These are phyloP conservation scores for Pomatostomus ruficeps DNA, from an alignment of 2,113 vertebrate species.

Conservation along the genomic window DNA sequence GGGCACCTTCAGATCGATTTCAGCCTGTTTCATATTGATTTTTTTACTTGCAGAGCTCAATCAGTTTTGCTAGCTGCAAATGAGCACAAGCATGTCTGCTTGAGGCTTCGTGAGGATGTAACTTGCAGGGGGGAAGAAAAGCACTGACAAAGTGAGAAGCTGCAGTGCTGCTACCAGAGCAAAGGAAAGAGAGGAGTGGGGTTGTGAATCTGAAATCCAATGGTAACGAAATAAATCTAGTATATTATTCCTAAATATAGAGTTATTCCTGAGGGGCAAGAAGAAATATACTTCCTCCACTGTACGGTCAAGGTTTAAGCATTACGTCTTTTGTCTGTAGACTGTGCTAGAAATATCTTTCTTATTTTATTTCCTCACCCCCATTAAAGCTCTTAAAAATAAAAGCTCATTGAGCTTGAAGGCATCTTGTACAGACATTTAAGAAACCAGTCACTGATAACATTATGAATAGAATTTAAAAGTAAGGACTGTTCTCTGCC, in stretches of 20 bases:
- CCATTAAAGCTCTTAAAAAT: not conserved
- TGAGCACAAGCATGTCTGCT: not conserved
- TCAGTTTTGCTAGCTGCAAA: not conserved
- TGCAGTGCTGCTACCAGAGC: not conserved
- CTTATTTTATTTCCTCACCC: not conserved
- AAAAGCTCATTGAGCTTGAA: not conserved
- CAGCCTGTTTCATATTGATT: not conserved
- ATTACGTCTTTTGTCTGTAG: not conserved
- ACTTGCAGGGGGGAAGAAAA: accelerated
- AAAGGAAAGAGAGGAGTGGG: not conserved
- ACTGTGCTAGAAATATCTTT: not conserved
- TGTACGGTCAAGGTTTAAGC: not conserved
- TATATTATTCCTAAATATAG: slow-evolving; percentile 8
- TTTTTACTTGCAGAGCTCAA: not conserved
- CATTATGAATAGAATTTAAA: not conserved
- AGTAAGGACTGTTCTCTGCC: not conserved
- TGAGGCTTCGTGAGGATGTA: not conserved
- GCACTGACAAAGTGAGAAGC: not conserved
- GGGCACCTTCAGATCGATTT: not conserved
- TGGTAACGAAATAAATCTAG: not conserved
- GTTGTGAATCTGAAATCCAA: not conserved
- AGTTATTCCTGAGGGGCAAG: not conserved
- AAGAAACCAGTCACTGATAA: not conserved
- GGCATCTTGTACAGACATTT: not conserved
- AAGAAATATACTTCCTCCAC: not conserved